Evolutionary conservation across 2,797 vertebrate genomes (phyloP), one percentile per base, ranked within the genome.

Genomic region (Leptatherina wallacei): DNA sequence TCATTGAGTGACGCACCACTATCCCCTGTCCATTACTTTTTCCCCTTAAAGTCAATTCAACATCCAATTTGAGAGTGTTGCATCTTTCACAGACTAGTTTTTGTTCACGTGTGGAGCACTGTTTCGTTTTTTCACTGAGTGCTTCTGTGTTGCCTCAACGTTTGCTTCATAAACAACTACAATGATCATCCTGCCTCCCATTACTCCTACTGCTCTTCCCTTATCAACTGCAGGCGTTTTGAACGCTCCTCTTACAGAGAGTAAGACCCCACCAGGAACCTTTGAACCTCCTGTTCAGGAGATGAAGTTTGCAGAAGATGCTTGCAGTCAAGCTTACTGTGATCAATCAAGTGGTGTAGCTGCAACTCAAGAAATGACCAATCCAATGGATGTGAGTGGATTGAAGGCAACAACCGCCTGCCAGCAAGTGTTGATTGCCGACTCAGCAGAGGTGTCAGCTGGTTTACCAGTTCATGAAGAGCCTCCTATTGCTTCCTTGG

Each of bases 171-270:
- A 67, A 78, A 52, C 51, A 70, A 66, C 81, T 69, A 36, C 75
- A 89, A 75, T 89, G 62, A 81, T 81, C 78, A n/a, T 66, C 57
- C 63, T 70, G 58, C 66, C 73, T 65, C 66, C 42, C 22, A 7
- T 74, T 75, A 80, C 82, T 74, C 65, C 69, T 38, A 59, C 76
- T 81, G 42, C 71, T 81, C 61, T 77, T 85, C 75, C 83, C 85
- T 79, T 64, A 80, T 85, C 78, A 89, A 83, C 85, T 86, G 68
- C 86, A 64, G 88, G 83, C 80, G 89, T 82, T 66, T 83, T 85
- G 69, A 78, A 72, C 51, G 54, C 84, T 74, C 77, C 84, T 56
- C 57, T 78, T 73, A 73, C 89, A 81, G 65, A 80, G 56, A 86
- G 76, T 79, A 90, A 82, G 63, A 92, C 59, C 52, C 69, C 84